Conservation (phyloP, 2,113 vertebrate genomes). For the Neodon shergylaensis region DNA sequence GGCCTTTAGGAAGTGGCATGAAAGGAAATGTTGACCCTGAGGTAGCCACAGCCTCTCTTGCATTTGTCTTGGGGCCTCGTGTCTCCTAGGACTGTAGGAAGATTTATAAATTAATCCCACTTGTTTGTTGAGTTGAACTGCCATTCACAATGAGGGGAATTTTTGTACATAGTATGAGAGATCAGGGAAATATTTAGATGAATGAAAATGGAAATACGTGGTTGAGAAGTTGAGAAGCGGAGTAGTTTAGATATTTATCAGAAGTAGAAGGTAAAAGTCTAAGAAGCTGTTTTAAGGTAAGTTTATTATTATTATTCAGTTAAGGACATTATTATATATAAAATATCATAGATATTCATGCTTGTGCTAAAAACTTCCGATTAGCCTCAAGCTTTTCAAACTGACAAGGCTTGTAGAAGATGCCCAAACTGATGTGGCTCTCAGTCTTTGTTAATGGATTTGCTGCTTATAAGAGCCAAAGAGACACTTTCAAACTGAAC, state of each 20-base stretch:
- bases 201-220: not conserved
- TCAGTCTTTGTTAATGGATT: not conserved
- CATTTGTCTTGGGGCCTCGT: not conserved
- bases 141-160: not conserved
- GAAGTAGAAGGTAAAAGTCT: not conserved
- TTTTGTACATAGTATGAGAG: not conserved
- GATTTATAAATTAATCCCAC: not conserved
- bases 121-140: not conserved
- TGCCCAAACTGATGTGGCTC: rapidly evolving
- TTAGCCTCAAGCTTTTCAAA: not conserved
- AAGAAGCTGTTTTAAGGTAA: not conserved
- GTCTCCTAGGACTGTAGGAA: slow-evolving; percentile 1
- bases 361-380: not conserved
- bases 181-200: not conserved
- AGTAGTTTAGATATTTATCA: not conserved
- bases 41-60: not conserved
- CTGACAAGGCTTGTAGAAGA: not conserved
- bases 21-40: not conserved
- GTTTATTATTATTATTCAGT: not conserved
- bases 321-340: not conserved
- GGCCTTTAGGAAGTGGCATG: rapidly evolving
- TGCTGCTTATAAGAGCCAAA: not conserved
- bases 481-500: not conserved
- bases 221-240: not conserved
- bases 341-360: not conserved